These are phyloP conservation scores for Apocrypta bakeri DNA, from an alignment of 1,140 invertebrate genomes.

Conservation along the genomic window DNA sequence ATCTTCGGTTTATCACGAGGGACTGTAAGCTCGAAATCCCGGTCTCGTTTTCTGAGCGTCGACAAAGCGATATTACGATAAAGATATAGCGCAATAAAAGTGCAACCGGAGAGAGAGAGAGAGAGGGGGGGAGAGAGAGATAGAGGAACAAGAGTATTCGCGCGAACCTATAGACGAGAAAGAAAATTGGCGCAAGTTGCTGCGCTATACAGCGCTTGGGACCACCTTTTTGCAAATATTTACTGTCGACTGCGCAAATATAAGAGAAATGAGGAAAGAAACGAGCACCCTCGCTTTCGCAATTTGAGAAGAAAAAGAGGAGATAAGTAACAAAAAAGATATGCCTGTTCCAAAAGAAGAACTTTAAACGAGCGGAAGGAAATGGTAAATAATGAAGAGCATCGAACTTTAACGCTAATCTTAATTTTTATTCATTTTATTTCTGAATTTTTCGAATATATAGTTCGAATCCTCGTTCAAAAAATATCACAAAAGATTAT, in stretches of 20 bases:
- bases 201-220: conserved; percentile 37
- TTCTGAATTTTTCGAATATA: too few relatives aligned
- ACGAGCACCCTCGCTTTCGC: not conserved
- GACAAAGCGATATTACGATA: conserved; percentile 4
- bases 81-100: conserved; percentile 37
- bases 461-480: too few relatives aligned
- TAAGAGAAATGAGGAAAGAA: conserved; percentile 20
- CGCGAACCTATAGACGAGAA: not conserved
- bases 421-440: too few relatives aligned
- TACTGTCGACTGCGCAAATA: conserved; percentile 56
- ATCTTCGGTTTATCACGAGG: not conserved
- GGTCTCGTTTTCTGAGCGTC: not conserved
- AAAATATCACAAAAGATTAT: too few relatives aligned
- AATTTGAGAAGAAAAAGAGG: not conserved
- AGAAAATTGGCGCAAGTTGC: conserved; percentile 9
- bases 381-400: not conserved
- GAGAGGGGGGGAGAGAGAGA: too few relatives aligned
- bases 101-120: not conserved
- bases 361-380: not conserved
- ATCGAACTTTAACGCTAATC: not conserved
- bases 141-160: conserved; percentile 1
- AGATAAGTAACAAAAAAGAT: not conserved
- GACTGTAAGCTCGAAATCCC: not conserved
- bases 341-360: not conserved
- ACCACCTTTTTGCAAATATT: conserved; percentile 62